phyloP scores from a whole-genome alignment of 1,140 invertebrate species.

The Pantala flavescens region DNA sequence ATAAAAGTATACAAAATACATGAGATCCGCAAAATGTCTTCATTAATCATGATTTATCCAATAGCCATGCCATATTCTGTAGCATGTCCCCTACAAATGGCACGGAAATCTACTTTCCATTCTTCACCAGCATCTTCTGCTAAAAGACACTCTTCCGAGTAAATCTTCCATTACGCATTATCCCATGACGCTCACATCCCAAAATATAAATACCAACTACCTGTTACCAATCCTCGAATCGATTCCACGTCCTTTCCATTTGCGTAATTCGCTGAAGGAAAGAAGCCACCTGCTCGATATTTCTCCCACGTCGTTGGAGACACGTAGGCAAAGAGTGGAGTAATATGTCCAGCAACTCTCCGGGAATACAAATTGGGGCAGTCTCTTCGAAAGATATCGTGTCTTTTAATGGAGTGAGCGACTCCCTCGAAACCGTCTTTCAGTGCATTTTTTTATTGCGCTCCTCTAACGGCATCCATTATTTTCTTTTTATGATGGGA shows the following conservation, averaged over 20 bases:
- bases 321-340: background rate
- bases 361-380: conserved; percentile 3
- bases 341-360: conserved; percentile 4
- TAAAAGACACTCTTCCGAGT: too few species aligned
- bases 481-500: too few species aligned
- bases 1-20: too few species aligned
- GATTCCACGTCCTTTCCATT: background rate
- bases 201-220: background rate
- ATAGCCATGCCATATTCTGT: too few species aligned
- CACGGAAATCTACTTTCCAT: too few species aligned
- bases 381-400: conserved; percentile 9
- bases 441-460: background rate
- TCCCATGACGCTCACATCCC: too few species aligned
- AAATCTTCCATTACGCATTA: too few species aligned
- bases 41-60: too few species aligned
- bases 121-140: too few species aligned
- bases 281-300: background rate
- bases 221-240: background rate
- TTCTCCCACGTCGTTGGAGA: background rate
- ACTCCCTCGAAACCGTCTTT: background rate
- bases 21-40: too few species aligned
- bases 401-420: conserved; percentile 4
- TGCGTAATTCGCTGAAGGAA: background rate
- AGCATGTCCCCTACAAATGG: too few species aligned
- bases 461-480: too few species aligned